Evolutionary conservation across 2,888 invertebrate genomes (phyloP).

Genomic region (Drosophila histrio): DNA sequence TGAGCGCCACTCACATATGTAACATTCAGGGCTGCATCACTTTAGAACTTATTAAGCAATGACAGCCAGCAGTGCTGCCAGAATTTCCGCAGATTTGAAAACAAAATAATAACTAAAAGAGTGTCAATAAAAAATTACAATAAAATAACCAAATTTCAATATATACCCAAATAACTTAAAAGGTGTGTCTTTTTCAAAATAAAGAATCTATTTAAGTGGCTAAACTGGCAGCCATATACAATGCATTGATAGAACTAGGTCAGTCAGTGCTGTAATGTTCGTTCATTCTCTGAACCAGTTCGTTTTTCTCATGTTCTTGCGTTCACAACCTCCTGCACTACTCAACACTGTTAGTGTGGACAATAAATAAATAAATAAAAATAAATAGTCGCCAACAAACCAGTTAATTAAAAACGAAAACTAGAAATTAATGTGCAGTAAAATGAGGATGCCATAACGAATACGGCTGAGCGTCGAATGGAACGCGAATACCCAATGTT

Average conservation of each 20-base stretch:
- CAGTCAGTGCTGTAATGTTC: conserved; percentile 8
- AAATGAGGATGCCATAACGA: conserved; percentile 50
- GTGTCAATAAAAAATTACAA: no score
- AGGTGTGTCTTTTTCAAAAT: no score
- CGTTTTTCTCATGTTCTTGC: background rate
- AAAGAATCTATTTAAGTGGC: no score
- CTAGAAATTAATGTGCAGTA: conserved; percentile 38
- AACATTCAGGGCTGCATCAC: background rate
- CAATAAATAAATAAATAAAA: conserved; percentile 53
- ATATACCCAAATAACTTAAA: no score
- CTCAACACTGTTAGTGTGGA: conserved; percentile 42
- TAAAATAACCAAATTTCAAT: no score
- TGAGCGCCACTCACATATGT: background rate
- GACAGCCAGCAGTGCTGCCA: no score
- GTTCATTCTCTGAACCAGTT: conserved; percentile 12
- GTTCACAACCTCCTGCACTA: conserved; percentile 28
- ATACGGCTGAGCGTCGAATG: conserved; percentile 42
- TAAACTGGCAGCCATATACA: background rate
- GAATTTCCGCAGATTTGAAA: no score
- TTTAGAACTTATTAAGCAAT: background rate
- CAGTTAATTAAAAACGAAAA: conserved; percentile 33
- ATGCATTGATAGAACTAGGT: background rate
- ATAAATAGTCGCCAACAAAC: conserved; percentile 28
- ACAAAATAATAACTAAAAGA: no score
- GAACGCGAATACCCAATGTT: conserved; percentile 58